These are phyloP conservation scores for Columba livia DNA, from an alignment of 2,113 vertebrate genomes.

Conservation along the genomic window DNA sequence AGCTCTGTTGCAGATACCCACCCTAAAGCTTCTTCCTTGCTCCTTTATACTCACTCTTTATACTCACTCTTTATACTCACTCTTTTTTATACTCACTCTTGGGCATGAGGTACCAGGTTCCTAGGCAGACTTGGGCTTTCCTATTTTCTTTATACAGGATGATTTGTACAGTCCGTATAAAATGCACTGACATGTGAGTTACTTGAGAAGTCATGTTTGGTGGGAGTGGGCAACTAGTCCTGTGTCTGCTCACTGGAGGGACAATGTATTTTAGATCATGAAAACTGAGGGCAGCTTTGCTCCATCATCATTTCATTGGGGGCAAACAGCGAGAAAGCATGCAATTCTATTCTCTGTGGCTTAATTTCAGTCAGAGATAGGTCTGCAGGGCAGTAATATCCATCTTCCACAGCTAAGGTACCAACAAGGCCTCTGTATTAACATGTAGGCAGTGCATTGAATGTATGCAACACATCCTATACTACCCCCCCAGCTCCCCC, in stretches of 20 bases:
- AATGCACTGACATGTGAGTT: background rate
- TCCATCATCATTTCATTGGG: background rate
- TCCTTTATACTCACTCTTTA: too few relatives aligned
- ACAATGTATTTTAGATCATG: background rate
- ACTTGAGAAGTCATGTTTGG: background rate
- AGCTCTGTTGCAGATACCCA: background rate
- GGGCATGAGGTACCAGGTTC: background rate
- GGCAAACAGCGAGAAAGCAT: background rate
- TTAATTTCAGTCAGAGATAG: background rate
- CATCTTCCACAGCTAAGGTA: background rate
- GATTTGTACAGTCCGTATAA: background rate
- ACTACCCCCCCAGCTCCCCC: background rate
- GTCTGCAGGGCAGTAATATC: background rate
- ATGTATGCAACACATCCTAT: background rate
- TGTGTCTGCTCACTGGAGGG: background rate
- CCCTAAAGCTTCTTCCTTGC: background rate
- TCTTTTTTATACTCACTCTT: too few relatives aligned
- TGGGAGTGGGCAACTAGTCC: accelerated
- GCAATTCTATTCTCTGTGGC: background rate
- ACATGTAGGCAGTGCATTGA: background rate
- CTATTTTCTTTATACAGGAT: background rate
- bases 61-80: too few relatives aligned
- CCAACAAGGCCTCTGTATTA: background rate
- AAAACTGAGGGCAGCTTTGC: background rate
- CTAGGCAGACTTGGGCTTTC: background rate